Evolutionary conservation across 37 sponge, comb jelly and placozoan genomes (phyloP).

Genomic region (Ianthella basta): DNA sequence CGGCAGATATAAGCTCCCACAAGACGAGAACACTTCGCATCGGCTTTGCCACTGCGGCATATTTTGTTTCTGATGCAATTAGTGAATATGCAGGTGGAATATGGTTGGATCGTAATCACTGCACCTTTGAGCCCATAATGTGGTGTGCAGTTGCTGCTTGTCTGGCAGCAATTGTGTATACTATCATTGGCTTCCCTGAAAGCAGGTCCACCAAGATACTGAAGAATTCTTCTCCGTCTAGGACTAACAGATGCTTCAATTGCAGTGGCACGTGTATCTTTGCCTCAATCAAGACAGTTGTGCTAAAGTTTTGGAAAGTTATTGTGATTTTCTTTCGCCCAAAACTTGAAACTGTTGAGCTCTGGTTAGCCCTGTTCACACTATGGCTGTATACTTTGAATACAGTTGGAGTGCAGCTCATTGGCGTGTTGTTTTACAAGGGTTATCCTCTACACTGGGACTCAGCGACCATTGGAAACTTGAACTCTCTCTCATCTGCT

Average conservation of each 20-base stretch:
- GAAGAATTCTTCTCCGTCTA: not conserved
- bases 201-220: not conserved
- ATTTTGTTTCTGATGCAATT: constrained; percentile 45
- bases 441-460: constrained; percentile 45
- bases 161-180: constrained; percentile 26
- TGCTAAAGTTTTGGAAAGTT: constrained; percentile 29
- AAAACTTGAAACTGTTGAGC: not conserved
- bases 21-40: constrained; percentile 45
- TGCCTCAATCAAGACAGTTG: not conserved
- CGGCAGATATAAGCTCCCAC: constrained; percentile 50
- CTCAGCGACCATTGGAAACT: constrained; percentile 35
- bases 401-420: constrained; percentile 2
- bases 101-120: constrained; percentile 45
- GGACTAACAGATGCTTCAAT: not conserved
- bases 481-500: not conserved
- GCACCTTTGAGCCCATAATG: constrained; percentile 32
- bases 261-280: not conserved
- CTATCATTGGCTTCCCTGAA: constrained; percentile 51
- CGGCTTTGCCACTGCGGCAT: constrained; percentile 35
- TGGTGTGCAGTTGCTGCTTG: constrained; percentile 11
- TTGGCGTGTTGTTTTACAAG: constrained; percentile 43
- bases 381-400: constrained; percentile 11
- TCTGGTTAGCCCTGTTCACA: constrained; percentile 33
- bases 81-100: constrained; percentile 35
- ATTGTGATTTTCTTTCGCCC: constrained; percentile 45